phyloP scores from a whole-genome alignment of 2,113 vertebrate genomes.

The Mugil cephalus region DNA sequence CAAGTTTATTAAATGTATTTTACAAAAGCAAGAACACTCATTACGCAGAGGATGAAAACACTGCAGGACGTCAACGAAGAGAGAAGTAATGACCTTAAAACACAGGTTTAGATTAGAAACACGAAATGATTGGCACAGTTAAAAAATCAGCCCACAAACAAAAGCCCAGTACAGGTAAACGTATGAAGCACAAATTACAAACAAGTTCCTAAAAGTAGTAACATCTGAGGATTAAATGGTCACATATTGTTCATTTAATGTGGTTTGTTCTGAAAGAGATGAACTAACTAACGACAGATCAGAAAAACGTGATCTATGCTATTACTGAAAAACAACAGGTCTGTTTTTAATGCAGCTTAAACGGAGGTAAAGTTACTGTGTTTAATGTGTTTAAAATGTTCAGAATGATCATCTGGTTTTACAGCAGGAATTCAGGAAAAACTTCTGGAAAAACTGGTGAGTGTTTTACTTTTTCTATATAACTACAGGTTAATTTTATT shows the following conservation, averaged over 20 bases:
- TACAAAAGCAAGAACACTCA: slow-evolving; percentile 23
- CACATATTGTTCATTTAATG: no score
- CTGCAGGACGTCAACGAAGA: neutral
- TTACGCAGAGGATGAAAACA: neutral
- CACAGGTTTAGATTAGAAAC: neutral
- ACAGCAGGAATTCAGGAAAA: neutral
- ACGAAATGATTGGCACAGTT: slow-evolving; percentile 36
- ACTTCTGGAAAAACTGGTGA: neutral
- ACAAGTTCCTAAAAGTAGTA: no score
- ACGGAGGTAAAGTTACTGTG: no score
- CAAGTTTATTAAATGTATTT: neutral
- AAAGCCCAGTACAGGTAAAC: neutral
- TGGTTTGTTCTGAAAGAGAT: no score
- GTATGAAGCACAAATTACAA: no score
- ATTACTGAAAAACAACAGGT: no score
- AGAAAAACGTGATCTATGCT: no score
- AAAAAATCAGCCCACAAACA: neutral
- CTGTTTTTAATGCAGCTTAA: no score
- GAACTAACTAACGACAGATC: no score
- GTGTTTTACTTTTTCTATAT: neutral
- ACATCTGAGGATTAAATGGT: no score
- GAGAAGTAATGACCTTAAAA: neutral
- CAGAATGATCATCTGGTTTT: neutral
- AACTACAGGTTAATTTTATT: neutral
- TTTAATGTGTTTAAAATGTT: no score